A percentile compares a stretch with the other conserved stretches of the same genome.
phyloP scores from a whole-genome alignment of 2,797 vertebrate species.

The Galaxias olidus region DNA sequence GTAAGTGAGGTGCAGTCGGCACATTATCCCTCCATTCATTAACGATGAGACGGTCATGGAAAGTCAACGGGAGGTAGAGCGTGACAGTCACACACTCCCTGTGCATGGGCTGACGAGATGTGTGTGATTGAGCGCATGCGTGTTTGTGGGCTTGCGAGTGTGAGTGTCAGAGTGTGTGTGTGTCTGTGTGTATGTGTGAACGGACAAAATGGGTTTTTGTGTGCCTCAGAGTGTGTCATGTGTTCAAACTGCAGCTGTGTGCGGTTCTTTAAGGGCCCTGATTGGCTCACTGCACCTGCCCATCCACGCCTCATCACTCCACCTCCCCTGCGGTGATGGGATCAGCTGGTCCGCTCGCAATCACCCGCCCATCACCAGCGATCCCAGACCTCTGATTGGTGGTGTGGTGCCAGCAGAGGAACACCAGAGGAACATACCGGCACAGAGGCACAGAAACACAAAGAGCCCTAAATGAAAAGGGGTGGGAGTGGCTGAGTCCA shows the following conservation, averaged over 20 bases:
- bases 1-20: constrained; percentile 40
- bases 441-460: neutral
- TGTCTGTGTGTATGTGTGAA: neutral
- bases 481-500: neutral
- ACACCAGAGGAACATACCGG: constrained; percentile 1
- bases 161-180: no score
- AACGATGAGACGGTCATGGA: constrained; percentile 35
- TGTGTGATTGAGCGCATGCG: neutral
- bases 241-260: neutral
- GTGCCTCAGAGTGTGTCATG: neutral
- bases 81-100: no score
- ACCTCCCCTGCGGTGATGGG: constrained; percentile 53
- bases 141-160: no score
- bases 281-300: constrained; percentile 49
- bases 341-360: constrained; percentile 44
- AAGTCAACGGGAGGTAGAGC: no score
- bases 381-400: constrained; percentile 32
- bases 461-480: neutral
- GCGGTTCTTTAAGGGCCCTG: neutral
- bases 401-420: constrained; percentile 8
- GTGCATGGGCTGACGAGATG: no score
- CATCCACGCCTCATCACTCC: constrained; percentile 67
- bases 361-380: constrained; percentile 19
- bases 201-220: neutral
- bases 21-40: constrained; percentile 49